These are phyloP conservation scores for Tringa solitaria DNA, from an alignment of 2,113 vertebrate genomes.

Conservation along the genomic window DNA sequence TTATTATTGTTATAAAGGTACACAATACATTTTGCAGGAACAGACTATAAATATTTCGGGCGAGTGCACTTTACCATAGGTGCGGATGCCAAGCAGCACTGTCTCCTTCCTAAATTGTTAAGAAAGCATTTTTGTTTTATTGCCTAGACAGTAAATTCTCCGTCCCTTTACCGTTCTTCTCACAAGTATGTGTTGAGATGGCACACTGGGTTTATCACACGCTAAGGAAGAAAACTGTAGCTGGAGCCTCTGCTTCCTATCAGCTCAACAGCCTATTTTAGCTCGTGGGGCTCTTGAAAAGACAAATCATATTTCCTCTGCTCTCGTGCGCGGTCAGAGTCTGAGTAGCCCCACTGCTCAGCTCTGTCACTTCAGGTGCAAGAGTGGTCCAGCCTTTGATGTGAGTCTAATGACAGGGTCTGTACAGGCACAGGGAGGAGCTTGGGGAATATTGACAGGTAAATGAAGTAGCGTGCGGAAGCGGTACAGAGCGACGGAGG, in stretches of 20 bases:
- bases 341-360: background rate
- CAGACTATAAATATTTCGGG: conserved; percentile 29
- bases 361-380: background rate
- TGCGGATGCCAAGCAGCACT: conserved; percentile 7
- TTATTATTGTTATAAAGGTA: background rate
- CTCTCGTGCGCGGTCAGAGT: fast-evolving
- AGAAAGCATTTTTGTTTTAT: conserved; percentile 20
- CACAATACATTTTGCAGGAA: background rate
- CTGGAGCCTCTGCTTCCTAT: conserved; percentile 41
- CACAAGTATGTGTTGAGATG: background rate
- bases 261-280: conserved; percentile 36
- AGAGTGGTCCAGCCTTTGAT: background rate
- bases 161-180: background rate
- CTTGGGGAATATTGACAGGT: background rate
- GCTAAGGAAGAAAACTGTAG: conserved; percentile 2
- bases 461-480: fast-evolving
- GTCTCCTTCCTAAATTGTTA: conserved; percentile 6
- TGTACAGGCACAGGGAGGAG: fast-evolving
- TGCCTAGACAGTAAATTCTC: background rate
- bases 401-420: too few species aligned
- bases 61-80: background rate
- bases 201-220: background rate
- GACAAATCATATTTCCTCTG: background rate
- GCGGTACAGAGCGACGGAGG: background rate
- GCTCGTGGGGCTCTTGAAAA: background rate